Evolutionary conservation across 1,140 invertebrate species (phyloP), one percentile per base, ranked within the genome.

Genomic region (Macrotrachela quadricornifera): DNA sequence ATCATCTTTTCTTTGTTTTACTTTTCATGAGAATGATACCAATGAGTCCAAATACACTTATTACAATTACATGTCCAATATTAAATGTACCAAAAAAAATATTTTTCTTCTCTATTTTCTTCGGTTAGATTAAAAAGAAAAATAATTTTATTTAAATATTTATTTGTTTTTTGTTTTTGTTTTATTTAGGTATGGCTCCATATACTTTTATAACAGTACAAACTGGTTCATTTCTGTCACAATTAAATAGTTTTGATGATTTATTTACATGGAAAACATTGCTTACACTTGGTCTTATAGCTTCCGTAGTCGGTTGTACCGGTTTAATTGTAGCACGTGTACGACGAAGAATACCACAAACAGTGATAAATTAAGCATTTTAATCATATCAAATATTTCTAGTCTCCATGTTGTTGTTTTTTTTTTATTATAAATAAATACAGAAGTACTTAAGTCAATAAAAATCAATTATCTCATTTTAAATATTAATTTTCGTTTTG

Each of bases 1-100:
- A 75, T 50, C 62, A 72, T 17, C 59, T 79, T 44, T 66, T 77
- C 46, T 75, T 73, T 56, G 77, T 75, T 61, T 64, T 79, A n/a
- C 61, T 79, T 10, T 79, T 77, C 59, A 62, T 78, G 17, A 61
- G 78, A 45, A 59, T 79, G 53, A 77, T 79, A 61, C 78, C 78
- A 6, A 77, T 79, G 69, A 75, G 76, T 14, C 78, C 78, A 10
- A 79, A 78, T 61, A 79, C 77, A 77, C 69, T 79, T 40, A 66
- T 79, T 17, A 79, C 79, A 58, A 74, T 79, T 56, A 66, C 71
- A 11, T 73, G 74, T 15, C 78, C 78, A 14, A 69, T 78, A 39
- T 61, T 79, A 21, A 72, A 74, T 53, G 69, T 79, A 56, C 78
- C 78, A 9, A 51, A 78, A 6, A 66, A 69, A 47, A 60, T 71